Percentiles rank a stretch among this genome's conserved stretches.
These are phyloP conservation scores for Tortricodes alternella DNA, from an alignment of 2,888 invertebrate species.

Conservation along the genomic window DNA sequence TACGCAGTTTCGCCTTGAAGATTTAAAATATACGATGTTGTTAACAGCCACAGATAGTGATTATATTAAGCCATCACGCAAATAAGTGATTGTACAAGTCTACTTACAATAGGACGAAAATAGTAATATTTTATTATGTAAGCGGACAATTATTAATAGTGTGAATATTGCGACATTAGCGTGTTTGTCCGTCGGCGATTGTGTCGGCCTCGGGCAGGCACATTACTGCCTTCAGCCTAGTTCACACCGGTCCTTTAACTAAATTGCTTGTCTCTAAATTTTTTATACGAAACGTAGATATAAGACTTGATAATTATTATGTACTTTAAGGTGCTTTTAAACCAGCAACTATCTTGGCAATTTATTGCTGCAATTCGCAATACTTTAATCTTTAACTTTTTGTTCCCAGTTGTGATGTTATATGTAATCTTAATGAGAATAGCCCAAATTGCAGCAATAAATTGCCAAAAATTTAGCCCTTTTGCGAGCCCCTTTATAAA, in stretches of 20 bases:
- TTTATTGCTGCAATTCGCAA: too few species aligned
- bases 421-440: too few species aligned
- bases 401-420: too few species aligned
- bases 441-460: too few species aligned
- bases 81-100: constrained; percentile 14
- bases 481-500: too few species aligned
- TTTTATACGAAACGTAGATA: background rate
- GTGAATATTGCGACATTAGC: constrained; percentile 59
- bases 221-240: background rate
- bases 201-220: constrained; percentile 31
- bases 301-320: too few species aligned
- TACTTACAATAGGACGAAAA: constrained; percentile 9
- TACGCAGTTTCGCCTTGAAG: too few species aligned
- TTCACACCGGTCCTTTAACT: background rate
- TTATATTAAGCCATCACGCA: background rate
- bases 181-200: constrained; percentile 31
- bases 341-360: too few species aligned
- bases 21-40: too few species aligned
- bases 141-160: constrained; percentile 71
- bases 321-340: too few species aligned
- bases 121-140: constrained; percentile 65
- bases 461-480: too few species aligned
- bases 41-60: background rate
- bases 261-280: background rate
- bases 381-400: too few species aligned